Conservation (phyloP, 2,113 vertebrate genomes). For the Pseudorasbora parva region DNA sequence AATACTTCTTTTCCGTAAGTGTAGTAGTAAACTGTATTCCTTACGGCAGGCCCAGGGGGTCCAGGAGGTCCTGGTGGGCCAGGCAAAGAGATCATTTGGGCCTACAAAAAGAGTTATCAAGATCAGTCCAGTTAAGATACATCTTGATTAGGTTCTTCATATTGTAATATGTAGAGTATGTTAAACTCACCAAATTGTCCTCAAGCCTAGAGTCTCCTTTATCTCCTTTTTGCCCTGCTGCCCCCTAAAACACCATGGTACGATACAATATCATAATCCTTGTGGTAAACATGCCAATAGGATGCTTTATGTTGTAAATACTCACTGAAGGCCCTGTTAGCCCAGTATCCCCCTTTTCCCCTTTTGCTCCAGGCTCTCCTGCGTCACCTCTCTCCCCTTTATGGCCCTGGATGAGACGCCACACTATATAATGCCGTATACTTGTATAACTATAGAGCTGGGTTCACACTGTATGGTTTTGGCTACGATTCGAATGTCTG, state of each 20-base stretch:
- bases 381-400: slow-evolving; percentile 84
- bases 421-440: slow-evolving; percentile 16
- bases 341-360: slow-evolving; percentile 86
- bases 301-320: slow-evolving; percentile 34
- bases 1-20: no score
- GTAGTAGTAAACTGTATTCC: background rate
- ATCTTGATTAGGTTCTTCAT: background rate
- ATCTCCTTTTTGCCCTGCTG: slow-evolving; percentile 87
- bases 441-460: background rate
- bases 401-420: slow-evolving; percentile 75
- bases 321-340: slow-evolving; percentile 84
- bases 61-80: slow-evolving; percentile 88
- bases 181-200: slow-evolving; percentile 84
- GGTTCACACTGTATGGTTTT: no score
- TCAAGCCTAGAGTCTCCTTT: slow-evolving; percentile 86
- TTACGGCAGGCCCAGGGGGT: slow-evolving; percentile 75
- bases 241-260: slow-evolving; percentile 73
- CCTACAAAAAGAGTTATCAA: slow-evolving; percentile 57
- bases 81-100: slow-evolving; percentile 88
- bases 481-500: no score
- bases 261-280: background rate
- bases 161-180: background rate
- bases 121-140: background rate
- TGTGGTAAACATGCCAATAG: background rate
- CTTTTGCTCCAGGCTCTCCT: slow-evolving; percentile 84